These are phyloP conservation scores for Hiodon alosoides DNA, from an alignment of 2,113 vertebrate species.

Conservation along the genomic window DNA sequence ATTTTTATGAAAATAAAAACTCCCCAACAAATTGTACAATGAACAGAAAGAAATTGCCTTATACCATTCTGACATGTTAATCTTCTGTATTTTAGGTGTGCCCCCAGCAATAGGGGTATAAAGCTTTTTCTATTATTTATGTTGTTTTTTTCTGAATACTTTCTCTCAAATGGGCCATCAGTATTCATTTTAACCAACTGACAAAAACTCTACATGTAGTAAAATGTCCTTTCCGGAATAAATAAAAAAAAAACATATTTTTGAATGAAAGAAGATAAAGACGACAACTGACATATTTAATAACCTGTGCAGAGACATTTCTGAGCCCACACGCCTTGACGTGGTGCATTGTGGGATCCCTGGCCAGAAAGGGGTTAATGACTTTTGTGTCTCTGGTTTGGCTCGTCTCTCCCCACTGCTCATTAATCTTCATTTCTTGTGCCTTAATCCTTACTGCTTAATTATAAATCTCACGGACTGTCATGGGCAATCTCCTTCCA, in stretches of 20 bases:
- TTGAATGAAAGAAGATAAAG: not conserved
- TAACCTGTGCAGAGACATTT: not conserved
- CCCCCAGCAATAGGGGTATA: constrained; percentile 1
- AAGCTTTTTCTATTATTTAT: not conserved
- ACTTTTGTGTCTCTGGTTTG: constrained; percentile 48
- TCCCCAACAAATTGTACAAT: not conserved
- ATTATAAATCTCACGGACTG: constrained; percentile 58
- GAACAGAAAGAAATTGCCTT: constrained; percentile 10
- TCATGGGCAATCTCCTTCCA: constrained; percentile 37
- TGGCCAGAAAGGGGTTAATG: constrained; percentile 33
- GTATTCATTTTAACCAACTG: not conserved
- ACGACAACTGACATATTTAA: not conserved
- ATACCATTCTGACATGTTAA: not conserved
- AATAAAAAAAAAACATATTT: not conserved
- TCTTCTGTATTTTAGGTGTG: constrained; percentile 1
- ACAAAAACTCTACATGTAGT: not conserved
- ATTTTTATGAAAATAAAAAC: not conserved
- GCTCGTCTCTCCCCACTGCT: constrained; percentile 50
- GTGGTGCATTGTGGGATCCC: constrained; percentile 39
- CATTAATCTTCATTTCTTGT: constrained; percentile 47
- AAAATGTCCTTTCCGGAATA: not conserved
- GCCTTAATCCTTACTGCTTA: constrained; percentile 53
- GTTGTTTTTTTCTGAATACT: not conserved
- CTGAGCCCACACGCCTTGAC: not conserved
- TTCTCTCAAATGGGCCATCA: not conserved